phyloP scores from a whole-genome alignment of 2,113 vertebrate species.

The Bucco capensis region DNA sequence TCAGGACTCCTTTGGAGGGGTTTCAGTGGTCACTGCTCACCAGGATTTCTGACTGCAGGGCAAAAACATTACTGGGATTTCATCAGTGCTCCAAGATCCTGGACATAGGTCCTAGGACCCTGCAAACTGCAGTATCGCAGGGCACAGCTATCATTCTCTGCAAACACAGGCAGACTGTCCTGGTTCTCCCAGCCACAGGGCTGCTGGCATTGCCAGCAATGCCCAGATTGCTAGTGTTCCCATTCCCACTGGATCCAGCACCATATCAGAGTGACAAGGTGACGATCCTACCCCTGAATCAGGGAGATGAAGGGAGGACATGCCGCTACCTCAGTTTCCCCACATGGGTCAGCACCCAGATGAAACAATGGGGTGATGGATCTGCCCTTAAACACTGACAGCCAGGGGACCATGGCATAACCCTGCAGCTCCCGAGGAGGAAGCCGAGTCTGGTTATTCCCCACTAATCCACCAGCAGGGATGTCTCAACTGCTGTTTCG shows the following conservation, averaged over 20 bases:
- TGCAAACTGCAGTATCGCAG: not conserved
- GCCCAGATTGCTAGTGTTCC: not conserved
- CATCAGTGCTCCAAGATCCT: not conserved
- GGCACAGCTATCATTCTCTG: not conserved
- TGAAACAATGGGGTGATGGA: accelerated
- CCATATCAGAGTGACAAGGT: not conserved
- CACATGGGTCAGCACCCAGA: not conserved
- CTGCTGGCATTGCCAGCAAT: not conserved
- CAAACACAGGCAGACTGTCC: not conserved
- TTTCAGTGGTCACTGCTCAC: accelerated
- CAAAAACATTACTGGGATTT: not conserved
- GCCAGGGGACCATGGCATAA: not conserved
- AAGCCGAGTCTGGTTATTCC: not conserved
- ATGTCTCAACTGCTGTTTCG: accelerated
- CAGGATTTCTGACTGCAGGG: not conserved
- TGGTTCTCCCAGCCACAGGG: not conserved
- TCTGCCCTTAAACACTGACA: accelerated
- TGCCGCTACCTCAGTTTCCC: not conserved
- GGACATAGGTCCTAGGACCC: accelerated
- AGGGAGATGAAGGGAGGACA: not conserved
- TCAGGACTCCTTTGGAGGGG: accelerated
- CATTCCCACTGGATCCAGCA: not conserved
- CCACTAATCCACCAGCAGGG: not conserved
- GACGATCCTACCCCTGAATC: accelerated
- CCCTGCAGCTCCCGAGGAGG: accelerated